These are phyloP conservation scores for Rhinichthys osculus DNA, from an alignment of 2,797 vertebrate genomes.

Conservation along the genomic window DNA sequence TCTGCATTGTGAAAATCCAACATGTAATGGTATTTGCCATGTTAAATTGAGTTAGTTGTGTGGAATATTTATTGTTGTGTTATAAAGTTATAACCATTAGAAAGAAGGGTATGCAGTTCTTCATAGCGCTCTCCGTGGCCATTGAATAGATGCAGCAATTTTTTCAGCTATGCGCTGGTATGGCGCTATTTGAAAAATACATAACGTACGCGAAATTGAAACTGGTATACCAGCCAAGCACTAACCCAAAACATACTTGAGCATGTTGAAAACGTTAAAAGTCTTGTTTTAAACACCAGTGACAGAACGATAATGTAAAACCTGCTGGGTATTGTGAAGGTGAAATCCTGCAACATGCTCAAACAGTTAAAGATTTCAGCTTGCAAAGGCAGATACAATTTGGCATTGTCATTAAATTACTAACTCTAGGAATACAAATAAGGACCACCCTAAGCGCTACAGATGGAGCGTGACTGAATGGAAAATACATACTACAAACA, in stretches of 20 bases:
- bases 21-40: too few relatives aligned
- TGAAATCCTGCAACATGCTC: constrained; percentile 36
- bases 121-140: not conserved
- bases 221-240: not conserved
- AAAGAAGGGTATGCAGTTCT: not conserved
- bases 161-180: not conserved
- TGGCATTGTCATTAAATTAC: constrained; percentile 59
- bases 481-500: constrained; percentile 53
- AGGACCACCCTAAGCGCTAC: constrained; percentile 58
- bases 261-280: not conserved
- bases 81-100: not conserved
- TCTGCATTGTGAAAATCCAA: too few relatives aligned
- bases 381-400: constrained; percentile 40
- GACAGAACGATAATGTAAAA: not conserved
- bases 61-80: not conserved
- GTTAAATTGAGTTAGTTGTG: not conserved
- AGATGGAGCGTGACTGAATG: constrained; percentile 55
- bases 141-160: not conserved
- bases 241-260: not conserved
- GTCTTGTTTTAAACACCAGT: not conserved
- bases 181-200: not conserved
- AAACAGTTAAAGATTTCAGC: constrained; percentile 31
- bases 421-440: constrained; percentile 48
- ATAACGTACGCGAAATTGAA: not conserved
- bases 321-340: constrained; percentile 8